Base-by-base conservation (phyloP, 1,140 invertebrate species). In the Latrodectus geometricus region DNA sequence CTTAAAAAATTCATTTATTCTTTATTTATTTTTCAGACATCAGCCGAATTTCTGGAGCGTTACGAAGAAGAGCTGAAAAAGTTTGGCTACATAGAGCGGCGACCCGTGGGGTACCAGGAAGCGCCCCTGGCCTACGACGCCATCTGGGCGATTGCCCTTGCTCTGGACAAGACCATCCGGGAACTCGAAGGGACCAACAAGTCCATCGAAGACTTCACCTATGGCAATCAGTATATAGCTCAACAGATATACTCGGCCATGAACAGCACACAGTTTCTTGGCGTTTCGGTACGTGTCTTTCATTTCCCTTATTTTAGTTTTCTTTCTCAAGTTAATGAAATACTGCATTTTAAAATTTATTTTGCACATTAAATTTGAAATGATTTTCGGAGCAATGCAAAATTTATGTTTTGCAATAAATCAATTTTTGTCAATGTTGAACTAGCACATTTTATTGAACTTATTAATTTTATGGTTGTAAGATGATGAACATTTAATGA, bases 41-140 rank as follows among this genome's bases (percentile, higher is more conserved):
- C 93, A 0, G 91, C 92, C 72, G 91, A 93, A 70, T 94, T 94
- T 89, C 90, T 92, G 20, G 68, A 90, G 76, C 92, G 96, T 88
- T 92, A 99, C 88, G 77, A 94, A 94, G 65, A 94, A 94, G 69
- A 95, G 95, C 15, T 96, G 95, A 87, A 66, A 2, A 73, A 68
- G n/a, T 86, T 72, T 17, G 77, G 56, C 17, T 85, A 49, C 78
- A 68, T 81, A 0, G 80, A 49, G 0, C 54, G 85, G 4, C 50
- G 95, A 91, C 96, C 96, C 0, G 96, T 96, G 91, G 98, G 98
- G 3, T 99, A 98, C 91, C 97, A 90, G 90, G 98, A 99, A 92
- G 97, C 98, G 0, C 98, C 98, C 0, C 91, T 99, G 54, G 98
- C 98, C 17, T 99, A 99, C 90, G 99, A 99, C 92, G 99, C 99